Base-by-base conservation (phyloP, 2,797 vertebrate genomes). In the Tenualosa ilisha region DNA sequence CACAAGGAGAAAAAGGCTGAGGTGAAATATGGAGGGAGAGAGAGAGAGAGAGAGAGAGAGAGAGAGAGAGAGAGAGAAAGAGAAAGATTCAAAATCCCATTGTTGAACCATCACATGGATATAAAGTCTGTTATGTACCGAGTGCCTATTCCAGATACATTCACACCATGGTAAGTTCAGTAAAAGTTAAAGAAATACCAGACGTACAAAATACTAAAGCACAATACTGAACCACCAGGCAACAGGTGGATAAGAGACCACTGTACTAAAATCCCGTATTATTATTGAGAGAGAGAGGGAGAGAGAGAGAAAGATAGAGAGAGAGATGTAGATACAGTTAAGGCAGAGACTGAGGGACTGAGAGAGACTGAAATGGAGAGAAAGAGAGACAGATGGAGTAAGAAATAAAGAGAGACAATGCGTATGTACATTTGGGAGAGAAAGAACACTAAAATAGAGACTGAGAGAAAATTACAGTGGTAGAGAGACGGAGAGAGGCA, bases 231-330 rank as follows among this genome's bases (percentile, higher is more conserved):
- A 31, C 31, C 31, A 31, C 31, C 31, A 31, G 31, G 31, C 31
- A 31, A 31, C 31, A 31, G 31, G 31, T 31, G 1, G 31, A 31
- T 31, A 31, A 31, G 31, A 31, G 31, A 31, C 31, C 31, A 31
- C 31, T 31, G 1, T 31, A 31, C 31, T 31, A 31, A 31, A 31
- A 31, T 31, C 31, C 31, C 31, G 0, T 31, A 31, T 31, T 31
- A 31, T 31, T 1, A 63, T 3, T n/a, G 63, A 24, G 61, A 65
- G n/a, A 24, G 24, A 65, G 63, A 53, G 26, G 22, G 6, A 65
- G 56, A 24, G 9, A 22, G 86, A 72, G 83, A 83, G 54, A 40
- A 56, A 40, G 53, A 50, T 54, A 31, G 22, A 65, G 63, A 65
- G 63, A 65, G 63, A 65, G 63, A 26, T 31, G 31, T 31, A 31